Conservation (phyloP, 2,113 vertebrate species). For the Eulacestoma nigropectus region DNA sequence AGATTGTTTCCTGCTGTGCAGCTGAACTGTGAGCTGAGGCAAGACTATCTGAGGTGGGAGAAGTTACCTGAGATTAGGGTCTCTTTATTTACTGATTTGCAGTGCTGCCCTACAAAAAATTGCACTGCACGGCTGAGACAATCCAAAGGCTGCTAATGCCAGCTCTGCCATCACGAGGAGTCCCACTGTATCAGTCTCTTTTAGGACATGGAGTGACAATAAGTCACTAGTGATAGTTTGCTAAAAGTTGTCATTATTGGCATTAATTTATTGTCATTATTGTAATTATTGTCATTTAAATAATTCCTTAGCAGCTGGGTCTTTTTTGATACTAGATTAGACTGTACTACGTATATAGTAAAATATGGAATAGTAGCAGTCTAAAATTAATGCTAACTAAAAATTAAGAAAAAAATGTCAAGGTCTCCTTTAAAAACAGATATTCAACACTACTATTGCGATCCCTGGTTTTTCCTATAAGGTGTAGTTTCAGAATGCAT, state of each 20-base stretch:
- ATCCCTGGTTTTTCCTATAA: background rate
- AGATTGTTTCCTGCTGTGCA: background rate
- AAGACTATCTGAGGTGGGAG: background rate
- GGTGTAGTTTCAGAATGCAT: background rate
- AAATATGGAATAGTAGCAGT: background rate
- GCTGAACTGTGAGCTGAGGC: background rate
- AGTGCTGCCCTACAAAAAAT: background rate
- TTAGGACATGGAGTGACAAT: background rate
- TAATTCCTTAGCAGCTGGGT: background rate
- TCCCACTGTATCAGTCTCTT: background rate
- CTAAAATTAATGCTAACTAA: background rate
- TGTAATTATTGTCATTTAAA: background rate
- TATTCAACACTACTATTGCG: accelerated
- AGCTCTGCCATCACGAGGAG: background rate
- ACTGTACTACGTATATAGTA: background rate
- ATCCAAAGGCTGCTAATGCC: background rate
- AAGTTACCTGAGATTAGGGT: background rate
- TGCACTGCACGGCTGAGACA: background rate
- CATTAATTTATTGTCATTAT: background rate
- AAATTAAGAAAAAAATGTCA: background rate
- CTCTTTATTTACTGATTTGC: background rate
- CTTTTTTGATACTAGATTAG: background rate
- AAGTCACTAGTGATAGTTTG: background rate
- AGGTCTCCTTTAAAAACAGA: background rate
- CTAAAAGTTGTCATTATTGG: background rate